phyloP scores from a whole-genome alignment of 2,888 invertebrate species.

The Magallana nippona region DNA sequence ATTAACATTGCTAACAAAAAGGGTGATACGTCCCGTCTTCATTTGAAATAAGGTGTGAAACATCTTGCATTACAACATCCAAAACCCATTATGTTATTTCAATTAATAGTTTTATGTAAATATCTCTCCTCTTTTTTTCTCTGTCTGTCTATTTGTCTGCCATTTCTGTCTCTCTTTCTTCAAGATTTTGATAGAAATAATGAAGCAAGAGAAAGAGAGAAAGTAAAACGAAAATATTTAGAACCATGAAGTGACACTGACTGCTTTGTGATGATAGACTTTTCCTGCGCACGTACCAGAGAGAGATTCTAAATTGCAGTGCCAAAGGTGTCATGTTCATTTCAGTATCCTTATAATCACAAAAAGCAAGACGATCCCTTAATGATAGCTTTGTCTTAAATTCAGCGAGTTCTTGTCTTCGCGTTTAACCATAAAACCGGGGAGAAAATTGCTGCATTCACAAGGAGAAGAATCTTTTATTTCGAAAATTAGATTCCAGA shows the following conservation, averaged over 20 bases:
- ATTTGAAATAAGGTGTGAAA: conserved; percentile 7
- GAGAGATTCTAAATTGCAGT: not conserved
- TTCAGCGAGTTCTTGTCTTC: not conserved
- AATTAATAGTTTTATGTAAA: not conserved
- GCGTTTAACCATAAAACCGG: too few relatives aligned
- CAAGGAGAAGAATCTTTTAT: not conserved
- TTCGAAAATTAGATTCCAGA: not conserved
- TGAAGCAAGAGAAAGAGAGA: too few relatives aligned
- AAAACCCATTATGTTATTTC: not conserved
- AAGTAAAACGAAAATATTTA: too few relatives aligned
- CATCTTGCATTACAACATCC: not conserved
- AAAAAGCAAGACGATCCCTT: not conserved
- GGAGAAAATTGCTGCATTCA: too few relatives aligned
- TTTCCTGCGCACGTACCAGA: not conserved
- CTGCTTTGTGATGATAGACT: not conserved
- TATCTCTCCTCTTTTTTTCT: conserved; percentile 1
- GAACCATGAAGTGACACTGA: not conserved
- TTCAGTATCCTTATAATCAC: not conserved
- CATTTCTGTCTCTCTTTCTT: not conserved
- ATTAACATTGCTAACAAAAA: not conserved
- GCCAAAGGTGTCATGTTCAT: too few relatives aligned
- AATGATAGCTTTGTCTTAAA: not conserved
- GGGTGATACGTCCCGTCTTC: not conserved
- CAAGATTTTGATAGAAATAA: too few relatives aligned
- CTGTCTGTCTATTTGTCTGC: conserved; percentile 24